phyloP scores from a whole-genome alignment of 2,888 invertebrate genomes.

The Drosophila mercatorum region DNA sequence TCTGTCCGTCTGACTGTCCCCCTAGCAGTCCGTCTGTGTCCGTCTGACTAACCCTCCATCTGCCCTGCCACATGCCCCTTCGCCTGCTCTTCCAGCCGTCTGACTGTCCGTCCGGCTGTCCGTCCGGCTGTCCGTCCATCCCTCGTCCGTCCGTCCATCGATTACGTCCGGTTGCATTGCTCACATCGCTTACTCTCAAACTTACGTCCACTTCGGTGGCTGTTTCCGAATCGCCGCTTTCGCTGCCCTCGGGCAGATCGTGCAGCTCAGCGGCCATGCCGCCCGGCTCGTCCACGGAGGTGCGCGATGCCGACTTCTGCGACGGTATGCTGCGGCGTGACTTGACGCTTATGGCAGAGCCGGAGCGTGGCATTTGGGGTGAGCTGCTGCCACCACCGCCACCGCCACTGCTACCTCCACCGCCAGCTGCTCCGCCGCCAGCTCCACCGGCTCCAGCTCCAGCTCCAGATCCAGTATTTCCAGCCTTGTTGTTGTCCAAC shows the following conservation, averaged over 20 bases:
- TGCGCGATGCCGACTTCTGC: conserved; percentile 85
- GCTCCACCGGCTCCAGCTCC: conserved; percentile 45
- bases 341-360: conserved; percentile 86
- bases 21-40: not conserved
- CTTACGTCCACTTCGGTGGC: conserved; percentile 90
- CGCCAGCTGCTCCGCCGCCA: conserved; percentile 64
- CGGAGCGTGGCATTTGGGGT: conserved; percentile 85
- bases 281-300: conserved; percentile 86
- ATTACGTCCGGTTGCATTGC: not conserved
- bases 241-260: conserved; percentile 86
- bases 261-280: conserved; percentile 85
- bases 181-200: conserved; percentile 18
- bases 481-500: conserved; percentile 47
- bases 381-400: conserved; percentile 79
- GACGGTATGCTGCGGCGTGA: conserved; percentile 86
- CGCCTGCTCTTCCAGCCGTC: not conserved
- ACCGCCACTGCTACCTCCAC: conserved; percentile 62
- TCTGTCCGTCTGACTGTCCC: not conserved
- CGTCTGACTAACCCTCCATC: not conserved
- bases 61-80: no score
- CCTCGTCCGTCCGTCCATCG: not conserved
- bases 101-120: not conserved
- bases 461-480: conserved; percentile 20
- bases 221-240: conserved; percentile 88
- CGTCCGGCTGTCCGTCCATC: not conserved